Percentiles rank a stretch among this genome's conserved stretches.
phyloP scores from a whole-genome alignment of 2,888 invertebrate genomes.

The Ganaspis brasiliensis region DNA sequence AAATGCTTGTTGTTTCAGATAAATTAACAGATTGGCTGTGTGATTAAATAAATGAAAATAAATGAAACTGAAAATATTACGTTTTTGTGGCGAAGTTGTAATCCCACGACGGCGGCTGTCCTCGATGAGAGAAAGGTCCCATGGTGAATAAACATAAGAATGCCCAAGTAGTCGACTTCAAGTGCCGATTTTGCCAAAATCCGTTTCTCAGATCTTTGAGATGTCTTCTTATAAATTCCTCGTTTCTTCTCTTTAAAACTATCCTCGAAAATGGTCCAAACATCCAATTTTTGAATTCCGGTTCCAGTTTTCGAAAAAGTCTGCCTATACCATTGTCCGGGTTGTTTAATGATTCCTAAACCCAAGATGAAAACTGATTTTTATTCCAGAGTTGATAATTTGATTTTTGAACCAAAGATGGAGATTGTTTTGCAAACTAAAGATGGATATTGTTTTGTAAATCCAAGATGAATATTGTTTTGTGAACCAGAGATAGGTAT shows the following conservation, averaged over 20 bases:
- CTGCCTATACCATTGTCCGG: background rate
- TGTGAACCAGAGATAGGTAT: background rate
- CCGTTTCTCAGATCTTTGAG: slow-evolving; percentile 42
- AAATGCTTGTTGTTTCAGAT: slow-evolving; percentile 1
- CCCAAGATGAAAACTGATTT: background rate
- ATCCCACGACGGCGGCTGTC: slow-evolving; percentile 68
- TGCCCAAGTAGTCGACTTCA: slow-evolving; percentile 64
- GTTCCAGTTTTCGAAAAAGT: background rate
- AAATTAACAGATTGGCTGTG: slow-evolving; percentile 34
- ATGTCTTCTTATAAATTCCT: slow-evolving; percentile 11
- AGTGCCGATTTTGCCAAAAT: slow-evolving; percentile 52
- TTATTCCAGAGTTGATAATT: background rate
- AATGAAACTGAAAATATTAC: slow-evolving; percentile 58
- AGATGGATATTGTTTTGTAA: background rate
- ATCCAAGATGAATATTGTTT: background rate
- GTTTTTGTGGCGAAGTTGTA: slow-evolving; percentile 53
- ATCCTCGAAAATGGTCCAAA: slow-evolving; percentile 12
- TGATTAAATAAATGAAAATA: slow-evolving; percentile 43
- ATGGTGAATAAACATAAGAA: slow-evolving; percentile 64
- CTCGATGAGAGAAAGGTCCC: slow-evolving; percentile 63
- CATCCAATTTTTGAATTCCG: slow-evolving; percentile 7
- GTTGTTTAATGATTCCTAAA: background rate
- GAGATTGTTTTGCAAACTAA: background rate
- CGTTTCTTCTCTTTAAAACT: background rate
- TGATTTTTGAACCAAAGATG: background rate